Conservation (phyloP, 2,113 vertebrate species). For the Montifringilla adamsi region DNA sequence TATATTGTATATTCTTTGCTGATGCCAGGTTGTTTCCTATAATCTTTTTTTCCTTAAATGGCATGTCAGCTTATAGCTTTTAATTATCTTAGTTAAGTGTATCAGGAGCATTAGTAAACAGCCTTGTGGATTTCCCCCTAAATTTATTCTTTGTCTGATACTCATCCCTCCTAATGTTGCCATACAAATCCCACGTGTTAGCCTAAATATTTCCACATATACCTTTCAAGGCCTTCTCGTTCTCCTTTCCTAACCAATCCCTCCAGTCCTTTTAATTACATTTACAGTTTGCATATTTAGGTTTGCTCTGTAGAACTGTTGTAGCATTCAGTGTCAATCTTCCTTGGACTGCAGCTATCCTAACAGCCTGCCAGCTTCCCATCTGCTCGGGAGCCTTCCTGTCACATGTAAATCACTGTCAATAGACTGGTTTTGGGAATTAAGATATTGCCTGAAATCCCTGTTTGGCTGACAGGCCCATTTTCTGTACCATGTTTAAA, state of each 20-base stretch:
- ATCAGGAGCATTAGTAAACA: background rate
- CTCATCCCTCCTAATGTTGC: background rate
- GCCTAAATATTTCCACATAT: constrained; percentile 25
- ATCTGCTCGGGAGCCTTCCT: constrained; percentile 10
- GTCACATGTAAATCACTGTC: background rate
- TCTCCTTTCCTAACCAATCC: background rate
- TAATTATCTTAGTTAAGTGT: background rate
- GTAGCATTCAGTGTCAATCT: background rate
- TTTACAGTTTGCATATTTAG: background rate
- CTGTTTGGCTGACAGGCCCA: background rate
- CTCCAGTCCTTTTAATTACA: background rate
- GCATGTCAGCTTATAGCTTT: background rate
- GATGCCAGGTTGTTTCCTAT: background rate
- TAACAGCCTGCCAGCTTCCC: constrained; percentile 3
- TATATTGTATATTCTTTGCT: background rate
- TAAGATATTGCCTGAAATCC: background rate
- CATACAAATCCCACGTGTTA: background rate
- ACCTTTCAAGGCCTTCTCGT: background rate
- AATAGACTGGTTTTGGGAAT: background rate
- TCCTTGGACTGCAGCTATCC: background rate
- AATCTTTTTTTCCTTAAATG: background rate
- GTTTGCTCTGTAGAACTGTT: background rate
- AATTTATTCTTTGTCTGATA: background rate
- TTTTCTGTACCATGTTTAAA: background rate
- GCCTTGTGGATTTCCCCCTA: background rate